phyloP scores from a whole-genome alignment of 2,888 invertebrate species.

The Terebella lapidaria region DNA sequence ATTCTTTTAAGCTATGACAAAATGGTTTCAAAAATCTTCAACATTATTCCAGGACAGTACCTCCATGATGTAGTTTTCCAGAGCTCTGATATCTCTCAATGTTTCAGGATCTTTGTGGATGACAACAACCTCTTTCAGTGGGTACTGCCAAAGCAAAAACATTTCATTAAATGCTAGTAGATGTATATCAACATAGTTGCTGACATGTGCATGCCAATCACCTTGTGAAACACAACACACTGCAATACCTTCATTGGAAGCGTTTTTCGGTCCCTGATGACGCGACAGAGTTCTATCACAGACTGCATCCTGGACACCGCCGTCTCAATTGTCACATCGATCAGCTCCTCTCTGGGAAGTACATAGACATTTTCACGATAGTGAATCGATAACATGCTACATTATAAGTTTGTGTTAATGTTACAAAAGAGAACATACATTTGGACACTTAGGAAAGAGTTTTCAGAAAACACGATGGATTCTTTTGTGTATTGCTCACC shows the following conservation, averaged over 20 bases:
- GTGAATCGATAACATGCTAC: too few species aligned
- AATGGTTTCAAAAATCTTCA: neutral
- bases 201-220: too few species aligned
- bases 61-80: conserved; percentile 80
- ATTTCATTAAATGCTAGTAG: too few species aligned
- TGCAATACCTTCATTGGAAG: conserved; percentile 79
- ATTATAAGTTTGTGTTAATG: too few species aligned
- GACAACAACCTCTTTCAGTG: conserved; percentile 90
- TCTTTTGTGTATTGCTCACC: conserved; percentile 31
- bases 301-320: conserved; percentile 90
- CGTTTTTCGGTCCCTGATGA: conserved; percentile 86
- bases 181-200: too few species aligned
- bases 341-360: conserved; percentile 58
- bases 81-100: conserved; percentile 70
- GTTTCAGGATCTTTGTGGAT: conserved; percentile 76
- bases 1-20: too few species aligned
- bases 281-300: conserved; percentile 88
- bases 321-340: conserved; percentile 79
- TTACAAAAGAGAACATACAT: too few species aligned
- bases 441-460: too few species aligned
- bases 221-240: too few species aligned
- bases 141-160: conserved; percentile 62
- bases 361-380: too few species aligned
- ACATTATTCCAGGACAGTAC: conserved; percentile 27
- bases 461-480: too few species aligned